phyloP scores from a whole-genome alignment of 2,888 invertebrate genomes.

The Pardosa pseudoannulata region DNA sequence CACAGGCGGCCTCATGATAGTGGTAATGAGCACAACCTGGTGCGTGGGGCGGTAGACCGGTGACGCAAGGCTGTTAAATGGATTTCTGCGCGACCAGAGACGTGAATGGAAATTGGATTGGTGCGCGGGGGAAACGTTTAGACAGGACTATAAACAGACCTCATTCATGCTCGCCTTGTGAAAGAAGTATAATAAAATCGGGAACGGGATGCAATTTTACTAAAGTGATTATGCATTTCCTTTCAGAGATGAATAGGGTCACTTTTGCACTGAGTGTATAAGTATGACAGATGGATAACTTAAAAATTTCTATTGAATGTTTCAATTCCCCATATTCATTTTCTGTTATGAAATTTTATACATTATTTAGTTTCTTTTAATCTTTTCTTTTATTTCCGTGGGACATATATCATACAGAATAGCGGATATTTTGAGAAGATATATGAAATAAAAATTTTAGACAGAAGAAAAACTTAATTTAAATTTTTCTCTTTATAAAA shows the following conservation, averaged over 20 bases:
- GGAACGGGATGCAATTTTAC: not conserved
- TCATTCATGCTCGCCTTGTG: not conserved
- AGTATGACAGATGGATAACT: constrained; percentile 1
- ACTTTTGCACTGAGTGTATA: not conserved
- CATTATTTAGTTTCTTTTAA: too few relatives aligned
- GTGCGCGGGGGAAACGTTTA: constrained; percentile 12
- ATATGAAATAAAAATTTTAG: too few relatives aligned
- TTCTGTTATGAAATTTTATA: too few relatives aligned
- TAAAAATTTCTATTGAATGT: too few relatives aligned
- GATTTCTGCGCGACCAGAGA: constrained; percentile 1
- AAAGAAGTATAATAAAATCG: constrained; percentile 11
- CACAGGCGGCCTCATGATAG: constrained; percentile 34
- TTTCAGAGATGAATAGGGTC: not conserved
- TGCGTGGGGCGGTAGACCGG: constrained; percentile 5
- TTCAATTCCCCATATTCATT: too few relatives aligned
- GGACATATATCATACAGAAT: too few relatives aligned
- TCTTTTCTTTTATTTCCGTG: too few relatives aligned
- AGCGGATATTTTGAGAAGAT: too few relatives aligned
- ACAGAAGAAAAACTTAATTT: too few relatives aligned
- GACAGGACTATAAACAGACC: constrained; percentile 15
- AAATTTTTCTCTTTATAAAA: too few relatives aligned
- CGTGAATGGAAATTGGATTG: constrained; percentile 17
- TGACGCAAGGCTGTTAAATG: constrained; percentile 6
- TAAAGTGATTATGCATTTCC: constrained; percentile 17
- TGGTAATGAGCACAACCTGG: constrained; percentile 61